Base-by-base conservation (phyloP, 2,888 invertebrate genomes). In the Brenthis hecate region DNA sequence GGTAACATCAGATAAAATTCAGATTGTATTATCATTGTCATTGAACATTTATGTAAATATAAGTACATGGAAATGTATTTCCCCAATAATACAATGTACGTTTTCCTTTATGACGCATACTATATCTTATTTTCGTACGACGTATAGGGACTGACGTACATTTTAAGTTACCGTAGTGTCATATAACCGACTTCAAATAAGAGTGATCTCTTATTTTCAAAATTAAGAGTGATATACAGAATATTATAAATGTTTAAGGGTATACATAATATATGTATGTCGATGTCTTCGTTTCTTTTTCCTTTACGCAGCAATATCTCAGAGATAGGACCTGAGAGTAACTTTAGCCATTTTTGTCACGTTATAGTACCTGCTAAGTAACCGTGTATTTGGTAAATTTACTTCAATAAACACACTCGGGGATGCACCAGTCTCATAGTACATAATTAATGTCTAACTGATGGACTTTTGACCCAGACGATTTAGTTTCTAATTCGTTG, bases 21-120 rank as follows among this genome's bases (percentile, higher is more conserved):
- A 43, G 11, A 43, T 8, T 43, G 36, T 43, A 8, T 6, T 36
- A 36, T 36, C 8, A 6, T 8, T 36, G 36, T 36, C 36, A 8
- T 36, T 36, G 8, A 28, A 3, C 28, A 28, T 28, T 4, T 28
- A 28, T 28, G 11, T 14, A 60, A 50, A 47, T 51, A 23, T 11
- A 51, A 16, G 53, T 53, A 56, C 32, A 6, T 64, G 55, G 50
- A 58, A 68, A 60, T 68, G 64, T 68, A 51, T 43, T 68, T 68
- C 64, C 62, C 64, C 60, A 65, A 56, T 65, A 64, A 62, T 36
- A 53, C 32, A 54, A 36, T 53, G 51, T n/a, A 14, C n/a, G 23
- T 62, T 62, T 53, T 53, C 62, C 62, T 53, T 53, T 19, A 28
- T 62, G 53, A 62, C 32, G 51, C 62, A 62, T 19, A 43, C 51